Percentiles rank a stretch among this genome's conserved stretches.
phyloP scores from a whole-genome alignment of 2,888 invertebrate genomes.

The Tineola bisselliella region DNA sequence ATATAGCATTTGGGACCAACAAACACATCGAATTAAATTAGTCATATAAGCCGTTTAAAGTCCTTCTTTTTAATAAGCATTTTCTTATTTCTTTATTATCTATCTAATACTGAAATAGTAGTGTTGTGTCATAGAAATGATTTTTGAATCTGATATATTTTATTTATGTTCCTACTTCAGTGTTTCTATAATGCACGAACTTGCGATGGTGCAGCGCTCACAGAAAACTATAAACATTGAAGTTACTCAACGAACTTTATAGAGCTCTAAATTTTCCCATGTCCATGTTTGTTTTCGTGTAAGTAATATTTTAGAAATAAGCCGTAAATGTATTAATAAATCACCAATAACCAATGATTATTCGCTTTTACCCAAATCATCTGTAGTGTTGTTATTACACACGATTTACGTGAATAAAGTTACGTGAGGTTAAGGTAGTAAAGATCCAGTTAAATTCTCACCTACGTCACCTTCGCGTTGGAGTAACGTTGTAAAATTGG shows the following conservation, averaged over 20 bases:
- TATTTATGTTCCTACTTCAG: not conserved
- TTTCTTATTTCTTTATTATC: too few relatives aligned
- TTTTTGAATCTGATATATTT: not conserved
- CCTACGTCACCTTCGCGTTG: slow-evolving; percentile 18
- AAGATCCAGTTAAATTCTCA: slow-evolving; percentile 11
- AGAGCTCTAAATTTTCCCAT: not conserved
- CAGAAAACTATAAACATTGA: not conserved
- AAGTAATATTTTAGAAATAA: not conserved
- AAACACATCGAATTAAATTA: too few relatives aligned
- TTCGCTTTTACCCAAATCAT: not conserved
- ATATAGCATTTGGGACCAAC: too few relatives aligned
- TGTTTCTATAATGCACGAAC: not conserved
- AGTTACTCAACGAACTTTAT: not conserved
- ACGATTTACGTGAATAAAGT: slow-evolving; percentile 18
- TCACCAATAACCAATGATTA: not conserved
- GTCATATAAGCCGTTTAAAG: too few relatives aligned
- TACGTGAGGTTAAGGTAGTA: slow-evolving; percentile 56
- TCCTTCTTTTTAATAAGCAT: too few relatives aligned
- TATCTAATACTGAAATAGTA: not conserved
- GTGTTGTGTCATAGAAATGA: not conserved
- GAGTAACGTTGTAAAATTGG: slow-evolving; percentile 63
- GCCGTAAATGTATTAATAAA: not conserved
- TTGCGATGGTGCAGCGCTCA: not conserved
- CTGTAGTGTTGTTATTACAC: slow-evolving; percentile 44
- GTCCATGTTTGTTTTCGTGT: not conserved